phyloP scores from a whole-genome alignment of 2,888 invertebrate species.

The Parapristionchus giblindavisi region DNA sequence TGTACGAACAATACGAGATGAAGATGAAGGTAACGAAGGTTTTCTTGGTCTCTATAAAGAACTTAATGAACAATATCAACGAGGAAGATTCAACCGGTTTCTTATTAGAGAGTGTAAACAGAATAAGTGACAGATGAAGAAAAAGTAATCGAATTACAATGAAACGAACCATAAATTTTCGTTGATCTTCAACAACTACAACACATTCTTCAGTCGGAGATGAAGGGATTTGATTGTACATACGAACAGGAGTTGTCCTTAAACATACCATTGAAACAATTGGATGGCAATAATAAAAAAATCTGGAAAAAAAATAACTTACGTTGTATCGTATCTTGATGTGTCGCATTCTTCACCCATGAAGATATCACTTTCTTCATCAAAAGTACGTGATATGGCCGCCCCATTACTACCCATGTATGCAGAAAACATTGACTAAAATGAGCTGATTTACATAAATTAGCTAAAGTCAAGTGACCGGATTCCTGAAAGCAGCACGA shows the following conservation, averaged over 20 bases:
- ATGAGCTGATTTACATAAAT: background rate
- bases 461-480: background rate
- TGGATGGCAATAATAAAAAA: background rate
- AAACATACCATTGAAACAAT: background rate
- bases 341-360: constrained; percentile 25
- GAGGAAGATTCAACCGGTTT: too few relatives aligned
- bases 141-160: too few relatives aligned
- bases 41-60: too few relatives aligned
- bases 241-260: background rate
- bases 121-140: too few relatives aligned
- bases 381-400: constrained; percentile 8
- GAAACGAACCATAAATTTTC: too few relatives aligned
- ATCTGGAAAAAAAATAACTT: background rate
- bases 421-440: background rate
- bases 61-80: too few relatives aligned
- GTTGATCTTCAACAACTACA: too few relatives aligned
- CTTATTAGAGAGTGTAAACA: too few relatives aligned
- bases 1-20: constrained; percentile 5
- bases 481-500: background rate
- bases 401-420: background rate
- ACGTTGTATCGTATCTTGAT: background rate
- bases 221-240: too few relatives aligned
- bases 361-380: constrained; percentile 17
- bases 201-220: too few relatives aligned
- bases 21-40: constrained; percentile 4